Conservation (phyloP, 2,797 vertebrate genomes). For the Bufotes viridis region DNA sequence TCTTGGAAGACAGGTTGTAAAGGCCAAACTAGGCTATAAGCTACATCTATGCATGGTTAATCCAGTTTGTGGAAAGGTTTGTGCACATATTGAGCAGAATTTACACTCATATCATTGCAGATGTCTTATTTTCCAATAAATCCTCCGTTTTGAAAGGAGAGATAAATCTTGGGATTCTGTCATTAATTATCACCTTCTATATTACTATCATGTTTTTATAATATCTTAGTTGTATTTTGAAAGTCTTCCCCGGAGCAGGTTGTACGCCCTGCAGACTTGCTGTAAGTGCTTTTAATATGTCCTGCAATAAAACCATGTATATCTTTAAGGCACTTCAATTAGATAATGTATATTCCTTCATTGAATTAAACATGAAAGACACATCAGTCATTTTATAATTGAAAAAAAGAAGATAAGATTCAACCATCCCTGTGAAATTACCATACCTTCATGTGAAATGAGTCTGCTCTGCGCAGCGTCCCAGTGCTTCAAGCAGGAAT, state of each 20-base stretch:
- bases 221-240: background rate
- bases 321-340: slow-evolving; percentile 54
- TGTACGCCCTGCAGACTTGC: slow-evolving; percentile 44
- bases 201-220: slow-evolving; percentile 16
- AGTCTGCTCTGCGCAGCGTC: background rate
- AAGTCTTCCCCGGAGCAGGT: slow-evolving; percentile 21
- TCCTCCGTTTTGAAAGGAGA: background rate
- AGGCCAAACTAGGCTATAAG: too few relatives aligned
- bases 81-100: background rate
- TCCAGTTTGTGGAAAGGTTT: background rate
- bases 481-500: background rate
- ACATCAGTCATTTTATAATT: slow-evolving; percentile 59
- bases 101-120: background rate
- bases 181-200: background rate
- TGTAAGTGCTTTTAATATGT: slow-evolving; percentile 60
- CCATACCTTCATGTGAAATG: slow-evolving; percentile 13
- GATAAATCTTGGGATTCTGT: background rate
- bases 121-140: background rate
- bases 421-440: slow-evolving; percentile 13
- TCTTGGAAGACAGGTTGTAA: too few relatives aligned
- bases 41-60: too few relatives aligned
- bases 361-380: slow-evolving; percentile 59
- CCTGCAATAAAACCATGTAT: slow-evolving; percentile 53
- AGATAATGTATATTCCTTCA: slow-evolving; percentile 53
- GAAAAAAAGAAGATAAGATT: slow-evolving; percentile 46